Percentiles rank a stretch among this genome's conserved stretches.
These are phyloP conservation scores for Corydoras maculifer DNA, from an alignment of 2,113 vertebrate genomes.

Conservation along the genomic window DNA sequence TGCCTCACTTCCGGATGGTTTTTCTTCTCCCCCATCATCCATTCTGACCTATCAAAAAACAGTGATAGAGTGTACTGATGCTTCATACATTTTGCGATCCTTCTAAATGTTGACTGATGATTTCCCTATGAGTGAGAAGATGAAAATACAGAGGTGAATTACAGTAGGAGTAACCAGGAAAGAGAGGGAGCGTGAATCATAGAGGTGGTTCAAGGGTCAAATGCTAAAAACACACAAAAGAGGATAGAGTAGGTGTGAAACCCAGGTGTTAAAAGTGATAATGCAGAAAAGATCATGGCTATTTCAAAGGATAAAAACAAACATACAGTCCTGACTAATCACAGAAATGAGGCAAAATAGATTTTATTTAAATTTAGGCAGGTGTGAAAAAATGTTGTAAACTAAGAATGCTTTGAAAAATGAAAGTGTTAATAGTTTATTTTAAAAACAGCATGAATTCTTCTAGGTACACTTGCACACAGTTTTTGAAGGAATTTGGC, in stretches of 20 bases:
- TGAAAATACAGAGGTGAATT: background rate
- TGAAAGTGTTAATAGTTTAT: no score
- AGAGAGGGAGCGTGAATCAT: conserved; percentile 19
- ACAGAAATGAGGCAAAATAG: no score
- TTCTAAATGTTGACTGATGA: background rate
- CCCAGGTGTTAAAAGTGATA: conserved; percentile 12
- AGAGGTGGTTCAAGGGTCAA: background rate
- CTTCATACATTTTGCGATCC: background rate
- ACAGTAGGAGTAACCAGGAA: conserved; percentile 16
- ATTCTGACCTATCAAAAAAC: conserved; percentile 47
- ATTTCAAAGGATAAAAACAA: no score
- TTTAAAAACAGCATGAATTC: no score
- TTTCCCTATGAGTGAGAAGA: background rate
- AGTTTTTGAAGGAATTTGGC: no score
- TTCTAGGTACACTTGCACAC: no score
- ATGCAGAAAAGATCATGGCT: background rate
- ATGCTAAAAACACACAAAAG: conserved; percentile 5
- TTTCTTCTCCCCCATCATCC: conserved; percentile 53
- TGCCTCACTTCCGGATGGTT: conserved; percentile 58
- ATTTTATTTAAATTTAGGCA: no score
- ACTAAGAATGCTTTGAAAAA: no score
- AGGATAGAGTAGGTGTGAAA: conserved; percentile 6
- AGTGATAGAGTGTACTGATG: conserved; percentile 2
- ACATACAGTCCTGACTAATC: no score
- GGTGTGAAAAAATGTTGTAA: no score